phyloP scores from a whole-genome alignment of 35 echinoderm and acorn worm genomes.

The Heliocidaris erythrogramma region DNA sequence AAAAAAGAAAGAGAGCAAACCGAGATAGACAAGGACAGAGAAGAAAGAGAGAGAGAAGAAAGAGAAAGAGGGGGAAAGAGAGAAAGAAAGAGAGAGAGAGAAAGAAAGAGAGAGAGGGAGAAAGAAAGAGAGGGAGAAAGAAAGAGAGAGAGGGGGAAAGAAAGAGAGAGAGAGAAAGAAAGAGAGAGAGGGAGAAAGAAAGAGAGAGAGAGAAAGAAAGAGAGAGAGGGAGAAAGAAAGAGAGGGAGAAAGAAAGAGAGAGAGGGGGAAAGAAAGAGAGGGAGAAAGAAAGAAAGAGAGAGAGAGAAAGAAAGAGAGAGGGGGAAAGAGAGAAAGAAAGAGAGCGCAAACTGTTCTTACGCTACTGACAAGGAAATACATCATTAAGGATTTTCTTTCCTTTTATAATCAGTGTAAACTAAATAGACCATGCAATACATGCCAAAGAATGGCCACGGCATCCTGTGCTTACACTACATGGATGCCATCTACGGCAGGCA shows the following conservation, averaged over 20 bases:
- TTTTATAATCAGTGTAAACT: too few relatives aligned
- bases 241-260: background rate
- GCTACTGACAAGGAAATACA: background rate
- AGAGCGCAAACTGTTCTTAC: background rate
- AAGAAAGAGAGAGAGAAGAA: background rate
- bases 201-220: background rate
- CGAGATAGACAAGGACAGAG: too few relatives aligned
- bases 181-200: background rate
- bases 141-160: too few relatives aligned
- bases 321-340: background rate
- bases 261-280: background rate
- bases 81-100: background rate
- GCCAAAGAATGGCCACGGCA: too few relatives aligned
- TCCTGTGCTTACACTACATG: too few relatives aligned
- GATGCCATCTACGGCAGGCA: too few relatives aligned
- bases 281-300: background rate
- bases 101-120: background rate
- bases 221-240: background rate
- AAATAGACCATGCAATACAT: too few relatives aligned
- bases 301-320: background rate
- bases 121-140: too few relatives aligned
- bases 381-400: too few relatives aligned
- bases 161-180: background rate
- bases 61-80: background rate
- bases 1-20: background rate